These are phyloP conservation scores for Chrysochloris asiatica DNA, from an alignment of 2,113 vertebrate genomes.

Conservation along the genomic window DNA sequence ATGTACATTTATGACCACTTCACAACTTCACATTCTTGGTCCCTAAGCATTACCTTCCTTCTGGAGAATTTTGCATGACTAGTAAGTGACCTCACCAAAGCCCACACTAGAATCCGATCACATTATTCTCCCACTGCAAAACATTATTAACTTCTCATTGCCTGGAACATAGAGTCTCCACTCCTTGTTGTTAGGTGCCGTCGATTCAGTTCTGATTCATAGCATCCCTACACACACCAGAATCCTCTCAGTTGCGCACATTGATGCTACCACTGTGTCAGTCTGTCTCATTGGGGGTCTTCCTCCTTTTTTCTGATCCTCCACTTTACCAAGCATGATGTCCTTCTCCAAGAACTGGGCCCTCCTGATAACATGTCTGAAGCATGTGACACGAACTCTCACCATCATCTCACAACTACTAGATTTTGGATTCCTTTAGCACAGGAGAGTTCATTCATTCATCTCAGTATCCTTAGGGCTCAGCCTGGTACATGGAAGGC, in stretches of 20 bases:
- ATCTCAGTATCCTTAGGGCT: not conserved
- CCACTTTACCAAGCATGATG: too few relatives aligned
- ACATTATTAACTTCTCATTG: not conserved
- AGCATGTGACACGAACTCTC: too few relatives aligned
- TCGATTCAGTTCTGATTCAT: too few relatives aligned
- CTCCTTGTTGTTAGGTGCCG: too few relatives aligned
- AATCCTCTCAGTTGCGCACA: too few relatives aligned
- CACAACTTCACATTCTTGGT: not conserved
- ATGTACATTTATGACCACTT: not conserved
- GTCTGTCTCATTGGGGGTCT: too few relatives aligned
- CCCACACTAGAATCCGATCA: rapidly evolving
- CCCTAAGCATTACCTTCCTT: not conserved
- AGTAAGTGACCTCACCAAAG: not conserved
- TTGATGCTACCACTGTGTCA: too few relatives aligned
- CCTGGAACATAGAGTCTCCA: not conserved
- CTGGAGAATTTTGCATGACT: rapidly evolving
- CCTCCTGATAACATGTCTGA: too few relatives aligned
- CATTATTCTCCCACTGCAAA: not conserved
- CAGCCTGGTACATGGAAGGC: rapidly evolving
- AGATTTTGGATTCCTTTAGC: not conserved
- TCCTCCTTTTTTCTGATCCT: too few relatives aligned
- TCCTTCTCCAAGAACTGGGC: too few relatives aligned
- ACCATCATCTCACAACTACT: too few relatives aligned
- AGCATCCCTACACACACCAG: too few relatives aligned
- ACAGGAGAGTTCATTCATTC: not conserved